Evolutionary conservation across 2,113 vertebrate species (phyloP).

Genomic region (Albula goreensis): DNA sequence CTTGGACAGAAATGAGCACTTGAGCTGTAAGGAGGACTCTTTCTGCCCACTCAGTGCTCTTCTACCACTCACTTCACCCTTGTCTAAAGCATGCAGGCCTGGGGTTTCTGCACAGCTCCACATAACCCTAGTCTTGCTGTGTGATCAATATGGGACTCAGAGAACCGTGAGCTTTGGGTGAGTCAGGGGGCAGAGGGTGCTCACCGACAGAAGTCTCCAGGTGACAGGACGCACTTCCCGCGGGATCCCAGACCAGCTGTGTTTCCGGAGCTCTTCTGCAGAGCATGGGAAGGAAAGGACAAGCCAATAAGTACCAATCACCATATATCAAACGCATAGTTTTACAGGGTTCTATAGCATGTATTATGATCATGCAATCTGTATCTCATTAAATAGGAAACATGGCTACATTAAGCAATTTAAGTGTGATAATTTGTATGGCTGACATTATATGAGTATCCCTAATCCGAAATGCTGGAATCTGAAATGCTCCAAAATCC

Average conservation of each 20-base stretch:
- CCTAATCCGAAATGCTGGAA: too few relatives aligned
- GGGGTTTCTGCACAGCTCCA: background rate
- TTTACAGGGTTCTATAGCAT: too few relatives aligned
- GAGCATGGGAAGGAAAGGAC: conserved; percentile 7
- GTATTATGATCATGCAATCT: too few relatives aligned
- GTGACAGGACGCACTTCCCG: conserved; percentile 92
- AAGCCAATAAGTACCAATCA: background rate
- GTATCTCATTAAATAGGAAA: too few relatives aligned
- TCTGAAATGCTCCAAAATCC: too few relatives aligned
- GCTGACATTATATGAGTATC: too few relatives aligned
- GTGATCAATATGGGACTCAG: background rate
- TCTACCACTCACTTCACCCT: too few relatives aligned
- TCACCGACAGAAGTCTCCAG: conserved; percentile 93
- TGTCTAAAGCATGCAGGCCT: background rate
- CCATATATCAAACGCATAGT: background rate
- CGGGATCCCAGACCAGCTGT: conserved; percentile 97
- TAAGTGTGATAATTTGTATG: too few relatives aligned
- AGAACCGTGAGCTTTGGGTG: background rate
- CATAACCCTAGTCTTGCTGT: background rate
- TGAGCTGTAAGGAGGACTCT: background rate
- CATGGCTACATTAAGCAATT: too few relatives aligned
- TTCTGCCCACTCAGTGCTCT: background rate
- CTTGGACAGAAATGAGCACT: background rate
- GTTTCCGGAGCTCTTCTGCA: conserved; percentile 92
- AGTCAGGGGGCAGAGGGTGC: conserved; percentile 28